Evolutionary conservation across 2,888 invertebrate species (phyloP).

Genomic region (Brachyptera putata): DNA sequence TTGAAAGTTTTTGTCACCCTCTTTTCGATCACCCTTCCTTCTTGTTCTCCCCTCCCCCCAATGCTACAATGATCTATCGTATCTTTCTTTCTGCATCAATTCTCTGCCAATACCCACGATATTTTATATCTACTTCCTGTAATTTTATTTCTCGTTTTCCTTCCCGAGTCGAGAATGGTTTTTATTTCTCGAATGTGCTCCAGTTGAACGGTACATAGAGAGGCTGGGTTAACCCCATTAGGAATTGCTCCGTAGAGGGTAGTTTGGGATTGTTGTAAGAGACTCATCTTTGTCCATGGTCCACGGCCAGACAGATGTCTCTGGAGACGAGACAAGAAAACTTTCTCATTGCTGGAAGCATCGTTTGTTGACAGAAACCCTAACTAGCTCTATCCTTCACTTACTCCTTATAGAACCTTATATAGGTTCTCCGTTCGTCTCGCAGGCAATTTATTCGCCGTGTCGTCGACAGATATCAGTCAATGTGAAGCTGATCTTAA

Average conservation of each 20-base stretch:
- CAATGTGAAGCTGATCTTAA: too few relatives aligned
- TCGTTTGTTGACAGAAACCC: not conserved
- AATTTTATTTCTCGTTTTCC: constrained; percentile 11
- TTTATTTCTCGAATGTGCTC: not conserved
- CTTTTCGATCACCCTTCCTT: not conserved
- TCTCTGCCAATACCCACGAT: constrained; percentile 2
- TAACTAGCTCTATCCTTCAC: not conserved
- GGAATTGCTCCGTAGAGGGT: constrained; percentile 35
- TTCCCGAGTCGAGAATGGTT: not conserved
- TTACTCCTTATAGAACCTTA: too few relatives aligned
- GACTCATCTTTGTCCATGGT: not conserved
- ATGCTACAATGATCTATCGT: constrained; percentile 10
- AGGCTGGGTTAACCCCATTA: constrained; percentile 39
- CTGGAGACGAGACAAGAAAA: not conserved
- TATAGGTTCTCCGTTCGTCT: too few relatives aligned
- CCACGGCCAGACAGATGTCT: not conserved
- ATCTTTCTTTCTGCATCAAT: constrained; percentile 13
- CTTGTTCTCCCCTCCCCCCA: not conserved
- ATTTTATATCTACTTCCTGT: constrained; percentile 16
- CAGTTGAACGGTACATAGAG: constrained; percentile 33
- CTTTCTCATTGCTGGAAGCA: not conserved
- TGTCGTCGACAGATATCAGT: too few relatives aligned
- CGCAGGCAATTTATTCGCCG: too few relatives aligned
- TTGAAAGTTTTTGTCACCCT: not conserved
- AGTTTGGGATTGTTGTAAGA: not conserved